Evolutionary conservation across 2,888 invertebrate species (phyloP), one percentile per base, ranked within the genome.

Genomic region (Cephalotes varians): DNA sequence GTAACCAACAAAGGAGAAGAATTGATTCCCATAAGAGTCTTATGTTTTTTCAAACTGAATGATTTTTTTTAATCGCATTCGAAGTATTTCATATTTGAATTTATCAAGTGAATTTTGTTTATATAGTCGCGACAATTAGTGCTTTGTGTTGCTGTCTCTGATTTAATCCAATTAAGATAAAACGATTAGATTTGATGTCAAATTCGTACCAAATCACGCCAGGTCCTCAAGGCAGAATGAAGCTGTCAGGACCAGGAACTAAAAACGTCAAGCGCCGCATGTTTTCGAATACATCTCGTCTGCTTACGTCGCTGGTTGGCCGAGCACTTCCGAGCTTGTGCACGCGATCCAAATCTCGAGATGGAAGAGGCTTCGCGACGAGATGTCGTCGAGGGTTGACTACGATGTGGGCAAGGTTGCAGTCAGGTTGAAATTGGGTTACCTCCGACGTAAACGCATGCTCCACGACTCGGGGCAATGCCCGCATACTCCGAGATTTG

Each of bases 321-420:
- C 77, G 47, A 74, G 62, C 28, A 65, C 34, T 62, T 74, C 18
- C 54, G 31, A 28, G 10, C 49, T 74, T 34, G n/a, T 25, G 74
- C 31, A 25, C 54, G 40, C 76, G 76, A 21, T 67, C 37, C 51
- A 64, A 69, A 67, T 69, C 40, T 40, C 51, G 37, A 28, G 37
- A 69, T 51, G 76, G 67, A 51, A n/a, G 49, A 25, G 37, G 76
- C 54, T 28, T 54, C 67, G 18, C 76, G 77, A 77, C 40, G 40
- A 77, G 51, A 54, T 69, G 77, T 79, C 60, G 80, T 60, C 80
- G 76, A 74, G 74, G 40, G 76, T 80, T 60, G 74, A 80, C 76
- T 74, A 58, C 74, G 37, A 74, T 12, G 60, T 44, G 47, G 60
- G 56, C 54, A 49, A 80, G 74, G 60, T 80, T 80, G 73, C 58